phyloP scores from a whole-genome alignment of 2,113 vertebrate genomes.

The Amazona vittata region DNA sequence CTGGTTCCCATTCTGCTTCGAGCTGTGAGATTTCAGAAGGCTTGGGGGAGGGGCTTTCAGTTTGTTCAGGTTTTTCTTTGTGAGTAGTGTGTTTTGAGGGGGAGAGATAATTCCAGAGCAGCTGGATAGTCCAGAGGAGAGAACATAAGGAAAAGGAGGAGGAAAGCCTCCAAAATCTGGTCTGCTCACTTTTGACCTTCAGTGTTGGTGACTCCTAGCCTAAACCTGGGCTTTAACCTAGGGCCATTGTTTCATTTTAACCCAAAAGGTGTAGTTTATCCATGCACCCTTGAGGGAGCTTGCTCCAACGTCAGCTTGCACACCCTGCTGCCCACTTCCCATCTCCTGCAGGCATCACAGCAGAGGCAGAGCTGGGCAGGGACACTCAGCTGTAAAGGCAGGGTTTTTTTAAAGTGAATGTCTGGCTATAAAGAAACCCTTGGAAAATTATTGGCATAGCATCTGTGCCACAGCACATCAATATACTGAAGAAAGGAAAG shows the following conservation, averaged over 20 bases:
- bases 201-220: background rate
- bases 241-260: background rate
- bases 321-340: background rate
- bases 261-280: background rate
- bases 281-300: background rate
- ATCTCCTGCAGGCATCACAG: background rate
- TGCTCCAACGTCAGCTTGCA: background rate
- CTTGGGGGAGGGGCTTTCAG: background rate
- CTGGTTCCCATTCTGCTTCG: background rate
- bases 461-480: background rate
- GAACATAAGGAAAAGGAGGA: background rate
- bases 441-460: background rate
- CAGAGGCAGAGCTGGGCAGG: background rate
- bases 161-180: background rate
- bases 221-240: background rate
- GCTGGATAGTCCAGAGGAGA: background rate
- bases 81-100: background rate
- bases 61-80: background rate
- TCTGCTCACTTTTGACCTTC: background rate
- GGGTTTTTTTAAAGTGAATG: background rate
- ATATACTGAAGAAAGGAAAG: background rate
- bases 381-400: background rate
- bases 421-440: background rate
- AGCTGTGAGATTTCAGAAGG: background rate
- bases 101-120: background rate